These are phyloP conservation scores for Tupiocoris notatus DNA, from an alignment of 2,888 invertebrate genomes.

Conservation along the genomic window DNA sequence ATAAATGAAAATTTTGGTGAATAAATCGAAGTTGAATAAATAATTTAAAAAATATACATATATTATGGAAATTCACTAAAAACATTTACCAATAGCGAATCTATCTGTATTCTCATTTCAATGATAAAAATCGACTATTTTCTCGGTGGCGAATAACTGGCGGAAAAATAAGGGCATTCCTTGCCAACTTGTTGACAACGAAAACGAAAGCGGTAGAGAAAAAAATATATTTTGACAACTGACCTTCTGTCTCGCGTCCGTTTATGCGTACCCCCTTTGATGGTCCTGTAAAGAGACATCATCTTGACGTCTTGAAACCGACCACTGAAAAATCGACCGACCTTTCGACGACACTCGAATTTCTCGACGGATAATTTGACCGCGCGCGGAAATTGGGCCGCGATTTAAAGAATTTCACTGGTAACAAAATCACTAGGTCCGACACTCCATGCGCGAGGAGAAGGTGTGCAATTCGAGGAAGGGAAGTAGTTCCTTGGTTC, in stretches of 20 bases:
- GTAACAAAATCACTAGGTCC: constrained; percentile 38
- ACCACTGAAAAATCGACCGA: constrained; percentile 9
- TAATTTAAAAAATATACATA: too few species aligned
- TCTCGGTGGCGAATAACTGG: too few species aligned
- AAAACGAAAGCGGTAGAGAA: not conserved
- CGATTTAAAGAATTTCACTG: too few species aligned
- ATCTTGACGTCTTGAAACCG: constrained; percentile 54
- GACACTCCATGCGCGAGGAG: constrained; percentile 40
- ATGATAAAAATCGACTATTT: too few species aligned
- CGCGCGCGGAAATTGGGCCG: not conserved
- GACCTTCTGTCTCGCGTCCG: constrained; percentile 60
- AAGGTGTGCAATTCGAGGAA: not conserved
- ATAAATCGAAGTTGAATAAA: too few species aligned
- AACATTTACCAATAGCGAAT: too few species aligned
- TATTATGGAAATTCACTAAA: too few species aligned
- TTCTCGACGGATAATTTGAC: not conserved
- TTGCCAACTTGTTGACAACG: not conserved
- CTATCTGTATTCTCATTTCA: too few species aligned
- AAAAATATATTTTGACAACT: constrained; percentile 31
- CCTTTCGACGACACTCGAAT: not conserved
- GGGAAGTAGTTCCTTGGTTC: not conserved
- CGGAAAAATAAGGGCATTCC: too few species aligned
- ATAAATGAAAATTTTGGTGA: too few species aligned
- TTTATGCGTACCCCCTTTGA: constrained; percentile 59
- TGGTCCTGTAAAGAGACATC: constrained; percentile 62